These are phyloP conservation scores for Saccostrea cuccullata DNA, from an alignment of 1,140 invertebrate species.

Conservation along the genomic window DNA sequence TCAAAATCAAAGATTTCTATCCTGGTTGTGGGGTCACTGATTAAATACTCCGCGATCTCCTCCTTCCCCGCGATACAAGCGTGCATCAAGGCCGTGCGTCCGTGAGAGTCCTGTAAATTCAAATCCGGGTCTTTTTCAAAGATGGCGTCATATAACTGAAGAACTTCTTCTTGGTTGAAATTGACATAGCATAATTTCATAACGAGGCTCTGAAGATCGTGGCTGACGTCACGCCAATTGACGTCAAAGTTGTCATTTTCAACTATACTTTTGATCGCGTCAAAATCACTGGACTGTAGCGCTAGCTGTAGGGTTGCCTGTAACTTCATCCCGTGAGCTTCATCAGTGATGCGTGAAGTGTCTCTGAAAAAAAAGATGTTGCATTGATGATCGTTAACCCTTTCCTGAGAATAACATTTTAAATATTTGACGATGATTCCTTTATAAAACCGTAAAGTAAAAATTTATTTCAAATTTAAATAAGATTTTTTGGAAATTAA, in stretches of 20 bases:
- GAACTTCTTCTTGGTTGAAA: not conserved
- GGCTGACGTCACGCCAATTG: conserved; percentile 55
- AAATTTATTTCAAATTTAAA: no score
- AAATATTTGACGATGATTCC: no score
- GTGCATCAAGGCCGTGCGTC: conserved; percentile 63
- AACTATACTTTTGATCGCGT: conserved; percentile 48
- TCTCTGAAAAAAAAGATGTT: not conserved
- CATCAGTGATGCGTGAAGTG: not conserved
- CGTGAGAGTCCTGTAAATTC: conserved; percentile 58
- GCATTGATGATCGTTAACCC: not conserved
- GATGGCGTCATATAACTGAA: conserved; percentile 43
- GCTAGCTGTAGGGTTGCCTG: conserved; percentile 41
- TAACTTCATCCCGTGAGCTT: conserved; percentile 17
- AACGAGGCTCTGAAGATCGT: conserved; percentile 58
- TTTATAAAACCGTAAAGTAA: no score
- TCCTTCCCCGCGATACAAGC: conserved; percentile 57
- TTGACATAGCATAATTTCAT: conserved; percentile 62
- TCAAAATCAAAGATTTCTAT: conserved; percentile 59
- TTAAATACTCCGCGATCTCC: conserved; percentile 48
- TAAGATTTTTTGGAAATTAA: no score
- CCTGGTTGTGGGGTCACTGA: conserved; percentile 50
- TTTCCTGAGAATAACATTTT: no score
- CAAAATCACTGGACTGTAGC: conserved; percentile 42
- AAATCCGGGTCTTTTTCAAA: conserved; percentile 55
- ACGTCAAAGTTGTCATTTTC: conserved; percentile 55